phyloP scores from a whole-genome alignment of 2,113 vertebrate species.

The Myanophis thanlyinensis region DNA sequence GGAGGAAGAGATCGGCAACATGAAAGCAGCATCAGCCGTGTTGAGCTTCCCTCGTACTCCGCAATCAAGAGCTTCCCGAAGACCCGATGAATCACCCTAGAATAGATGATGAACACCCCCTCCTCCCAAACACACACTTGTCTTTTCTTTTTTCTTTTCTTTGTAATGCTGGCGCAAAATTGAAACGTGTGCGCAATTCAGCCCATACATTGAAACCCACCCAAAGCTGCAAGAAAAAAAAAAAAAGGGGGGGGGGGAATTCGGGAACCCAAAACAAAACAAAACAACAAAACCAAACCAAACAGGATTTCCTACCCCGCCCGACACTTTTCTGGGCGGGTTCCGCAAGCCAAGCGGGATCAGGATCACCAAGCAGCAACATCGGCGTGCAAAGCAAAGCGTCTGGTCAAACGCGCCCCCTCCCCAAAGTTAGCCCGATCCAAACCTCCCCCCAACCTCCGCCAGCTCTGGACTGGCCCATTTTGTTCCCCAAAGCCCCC shows the following conservation, averaged over 20 bases:
- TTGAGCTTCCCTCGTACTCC: not conserved
- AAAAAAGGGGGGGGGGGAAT: not conserved
- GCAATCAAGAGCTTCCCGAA: conserved; percentile 5
- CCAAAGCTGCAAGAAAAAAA: not conserved
- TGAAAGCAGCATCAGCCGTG: conserved; percentile 9
- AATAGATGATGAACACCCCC: not conserved
- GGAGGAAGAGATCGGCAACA: conserved; percentile 27
- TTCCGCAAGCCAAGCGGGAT: not conserved
- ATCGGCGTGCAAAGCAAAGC: not conserved
- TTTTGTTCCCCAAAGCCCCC: not conserved
- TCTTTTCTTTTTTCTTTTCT: too few relatives aligned
- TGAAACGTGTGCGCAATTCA: conserved; percentile 4
- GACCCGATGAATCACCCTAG: not conserved
- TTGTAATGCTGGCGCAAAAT: not conserved
- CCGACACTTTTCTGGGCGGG: not conserved
- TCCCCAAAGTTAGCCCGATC: not conserved
- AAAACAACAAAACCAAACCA: not conserved
- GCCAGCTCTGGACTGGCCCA: not conserved
- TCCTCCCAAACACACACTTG: not conserved
- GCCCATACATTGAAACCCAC: not conserved
- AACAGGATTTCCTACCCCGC: not conserved
- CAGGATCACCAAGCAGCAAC: not conserved
- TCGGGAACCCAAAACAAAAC: not conserved
- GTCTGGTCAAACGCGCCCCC: not conserved
- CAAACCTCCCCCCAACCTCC: not conserved